A percentile compares a stretch with the other conserved stretches of the same genome.
phyloP scores from a whole-genome alignment of 2,113 vertebrate genomes.

The Cinclus mexicanus region DNA sequence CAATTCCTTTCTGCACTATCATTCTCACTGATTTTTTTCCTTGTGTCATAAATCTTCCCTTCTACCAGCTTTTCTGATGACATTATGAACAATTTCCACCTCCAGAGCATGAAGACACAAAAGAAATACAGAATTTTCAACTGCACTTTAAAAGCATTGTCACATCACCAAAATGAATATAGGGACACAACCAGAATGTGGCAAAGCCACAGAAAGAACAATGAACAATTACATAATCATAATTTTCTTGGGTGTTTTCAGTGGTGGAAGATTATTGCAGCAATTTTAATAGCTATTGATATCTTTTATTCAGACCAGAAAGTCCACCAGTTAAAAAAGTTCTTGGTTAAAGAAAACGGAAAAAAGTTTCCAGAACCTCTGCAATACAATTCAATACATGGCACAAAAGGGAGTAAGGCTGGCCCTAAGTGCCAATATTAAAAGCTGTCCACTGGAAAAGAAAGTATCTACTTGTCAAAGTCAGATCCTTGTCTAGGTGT shows the following conservation, averaged over 20 bases:
- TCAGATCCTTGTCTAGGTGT: neutral
- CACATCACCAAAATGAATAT: neutral
- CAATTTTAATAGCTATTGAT: neutral
- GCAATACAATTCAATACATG: fast-evolving
- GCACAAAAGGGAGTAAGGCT: neutral
- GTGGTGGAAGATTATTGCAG: neutral
- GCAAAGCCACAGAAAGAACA: neutral
- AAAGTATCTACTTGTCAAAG: neutral
- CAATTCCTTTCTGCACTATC: neutral
- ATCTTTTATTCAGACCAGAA: neutral
- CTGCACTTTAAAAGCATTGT: neutral
- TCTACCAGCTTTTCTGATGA: neutral
- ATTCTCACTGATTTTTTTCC: neutral
- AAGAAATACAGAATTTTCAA: neutral
- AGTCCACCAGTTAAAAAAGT: neutral
- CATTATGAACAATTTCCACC: neutral
- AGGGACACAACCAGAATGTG: neutral
- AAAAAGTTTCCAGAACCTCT: neutral
- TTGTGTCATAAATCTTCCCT: neutral
- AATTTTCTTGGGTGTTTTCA: neutral
- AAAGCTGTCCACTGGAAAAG: neutral
- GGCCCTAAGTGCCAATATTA: fast-evolving
- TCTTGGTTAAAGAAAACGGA: neutral
- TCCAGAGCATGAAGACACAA: neutral
- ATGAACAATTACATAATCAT: neutral